Percentiles rank a stretch among this genome's conserved stretches.
Evolutionary conservation across 2,113 vertebrate genomes (phyloP).

Genomic region (Lampris incognitus): DNA sequence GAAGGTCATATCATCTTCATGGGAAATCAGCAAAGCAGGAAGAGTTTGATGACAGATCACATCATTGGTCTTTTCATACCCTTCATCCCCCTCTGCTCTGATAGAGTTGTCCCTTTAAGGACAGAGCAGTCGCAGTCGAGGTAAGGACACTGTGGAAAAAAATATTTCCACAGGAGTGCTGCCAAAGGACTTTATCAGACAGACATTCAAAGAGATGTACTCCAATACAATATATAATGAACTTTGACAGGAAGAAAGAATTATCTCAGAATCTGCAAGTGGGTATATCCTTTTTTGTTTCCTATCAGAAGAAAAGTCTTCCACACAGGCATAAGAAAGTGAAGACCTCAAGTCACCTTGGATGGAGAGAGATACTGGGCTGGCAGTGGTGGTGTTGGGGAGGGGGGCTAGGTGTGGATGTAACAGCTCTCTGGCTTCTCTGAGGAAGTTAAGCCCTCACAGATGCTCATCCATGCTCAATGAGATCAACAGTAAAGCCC

Average conservation of each 20-base stretch:
- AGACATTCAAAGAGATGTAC: neutral
- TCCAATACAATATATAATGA: neutral
- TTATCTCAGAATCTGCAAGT: constrained; percentile 7
- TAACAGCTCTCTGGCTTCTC: constrained; percentile 8
- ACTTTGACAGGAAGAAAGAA: neutral
- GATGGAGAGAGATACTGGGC: constrained; percentile 25
- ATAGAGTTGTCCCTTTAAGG: constrained; percentile 13
- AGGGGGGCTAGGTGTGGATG: neutral
- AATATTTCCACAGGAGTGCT: neutral
- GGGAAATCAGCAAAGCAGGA: constrained; percentile 15
- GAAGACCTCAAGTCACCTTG: constrained; percentile 1
- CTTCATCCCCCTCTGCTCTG: neutral
- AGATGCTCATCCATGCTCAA: constrained; percentile 31
- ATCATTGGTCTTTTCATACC: constrained; percentile 26
- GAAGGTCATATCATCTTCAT: constrained; percentile 20
- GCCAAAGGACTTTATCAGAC: constrained; percentile 1
- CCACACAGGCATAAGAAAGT: neutral
- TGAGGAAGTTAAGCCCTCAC: constrained; percentile 24
- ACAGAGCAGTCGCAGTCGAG: constrained; percentile 36
- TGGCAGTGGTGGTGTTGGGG: neutral
- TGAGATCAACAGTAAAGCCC: constrained; percentile 46
- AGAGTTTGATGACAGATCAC: constrained; percentile 54
- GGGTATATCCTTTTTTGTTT: neutral
- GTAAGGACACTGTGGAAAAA: neutral
- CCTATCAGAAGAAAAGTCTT: neutral